Percentiles rank a stretch among this genome's conserved stretches.
Conservation (phyloP, 1,140 invertebrate species). For the Atopsyche davidsoni region DNA sequence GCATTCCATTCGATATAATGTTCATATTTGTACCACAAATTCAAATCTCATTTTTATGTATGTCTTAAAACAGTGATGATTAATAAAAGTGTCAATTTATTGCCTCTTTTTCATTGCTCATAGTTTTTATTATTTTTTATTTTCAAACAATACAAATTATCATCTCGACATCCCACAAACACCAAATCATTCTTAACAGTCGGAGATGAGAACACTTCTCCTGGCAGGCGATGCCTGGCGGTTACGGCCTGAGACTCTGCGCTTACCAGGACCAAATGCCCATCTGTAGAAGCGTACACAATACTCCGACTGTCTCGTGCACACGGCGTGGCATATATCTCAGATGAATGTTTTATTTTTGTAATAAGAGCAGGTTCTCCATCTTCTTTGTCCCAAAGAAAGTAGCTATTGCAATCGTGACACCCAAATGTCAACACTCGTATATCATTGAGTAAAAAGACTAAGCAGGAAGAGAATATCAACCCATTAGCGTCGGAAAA, state of each 20-base stretch:
- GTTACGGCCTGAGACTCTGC: conserved; percentile 44
- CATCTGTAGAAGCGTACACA: conserved; percentile 49
- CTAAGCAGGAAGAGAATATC: conserved; percentile 60
- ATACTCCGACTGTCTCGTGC: conserved; percentile 40
- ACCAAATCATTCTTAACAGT: conserved; percentile 49
- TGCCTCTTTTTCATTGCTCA: conserved; percentile 18
- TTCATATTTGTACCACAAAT: conserved; percentile 26
- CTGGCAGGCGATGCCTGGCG: conserved; percentile 45
- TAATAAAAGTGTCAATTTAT: conserved; percentile 29
- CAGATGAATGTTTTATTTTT: conserved; percentile 43
- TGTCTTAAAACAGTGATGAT: conserved; percentile 29
- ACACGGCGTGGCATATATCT: conserved; percentile 59
- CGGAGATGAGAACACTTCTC: conserved; percentile 67
- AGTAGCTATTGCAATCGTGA: conserved; percentile 56
- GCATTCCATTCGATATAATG: conserved; percentile 29
- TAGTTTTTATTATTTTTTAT: conserved; percentile 30
- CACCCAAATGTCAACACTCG: conserved; percentile 52
- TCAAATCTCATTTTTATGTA: conserved; percentile 30
- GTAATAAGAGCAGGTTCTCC: conserved; percentile 41
- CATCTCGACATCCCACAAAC: conserved; percentile 65
- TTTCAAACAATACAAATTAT: conserved; percentile 60
- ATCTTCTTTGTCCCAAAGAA: conserved; percentile 50
- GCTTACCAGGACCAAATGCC: conserved; percentile 51
- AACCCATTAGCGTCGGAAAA: conserved; percentile 49
- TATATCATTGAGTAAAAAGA: conserved; percentile 34